Conservation (phyloP, 1,140 invertebrate species). For the Lepidurus couesii region DNA sequence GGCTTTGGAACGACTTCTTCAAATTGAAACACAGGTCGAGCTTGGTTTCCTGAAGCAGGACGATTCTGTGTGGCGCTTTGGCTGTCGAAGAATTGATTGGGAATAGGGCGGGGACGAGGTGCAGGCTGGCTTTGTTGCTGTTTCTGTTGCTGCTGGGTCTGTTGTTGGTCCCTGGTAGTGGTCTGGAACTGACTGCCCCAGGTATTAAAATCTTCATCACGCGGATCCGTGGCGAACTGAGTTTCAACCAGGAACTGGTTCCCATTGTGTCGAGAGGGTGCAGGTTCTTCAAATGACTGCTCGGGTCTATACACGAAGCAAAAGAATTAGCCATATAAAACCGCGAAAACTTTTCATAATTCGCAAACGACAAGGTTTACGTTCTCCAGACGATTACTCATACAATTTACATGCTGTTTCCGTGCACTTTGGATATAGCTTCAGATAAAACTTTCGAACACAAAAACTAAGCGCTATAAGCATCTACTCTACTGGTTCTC, state of each 20-base stretch:
- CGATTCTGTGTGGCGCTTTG: conserved; percentile 36
- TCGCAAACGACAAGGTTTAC: not conserved
- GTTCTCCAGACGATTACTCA: not conserved
- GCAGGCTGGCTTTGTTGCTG: conserved; percentile 35
- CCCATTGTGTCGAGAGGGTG: not conserved
- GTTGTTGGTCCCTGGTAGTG: conserved; percentile 35
- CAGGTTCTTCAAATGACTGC: not conserved
- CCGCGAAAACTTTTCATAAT: too few species aligned
- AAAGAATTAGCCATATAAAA: not conserved
- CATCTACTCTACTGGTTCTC: too few species aligned
- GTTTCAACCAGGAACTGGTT: conserved; percentile 15
- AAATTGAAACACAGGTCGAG: not conserved
- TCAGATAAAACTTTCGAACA: too few species aligned
- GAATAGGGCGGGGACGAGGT: not conserved
- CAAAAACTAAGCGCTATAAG: too few species aligned
- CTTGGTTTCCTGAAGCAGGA: not conserved
- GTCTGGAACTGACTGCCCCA: conserved; percentile 3
- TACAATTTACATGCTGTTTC: not conserved
- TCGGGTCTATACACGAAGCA: not conserved
- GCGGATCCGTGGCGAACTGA: not conserved
- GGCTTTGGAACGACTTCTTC: not conserved
- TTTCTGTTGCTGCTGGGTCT: conserved; percentile 31
- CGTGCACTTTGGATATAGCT: too few species aligned
- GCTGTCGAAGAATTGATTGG: conserved; percentile 13
- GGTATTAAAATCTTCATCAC: not conserved